Evolutionary conservation across 1,140 invertebrate species (phyloP).

Genomic region (Linepithema humile): DNA sequence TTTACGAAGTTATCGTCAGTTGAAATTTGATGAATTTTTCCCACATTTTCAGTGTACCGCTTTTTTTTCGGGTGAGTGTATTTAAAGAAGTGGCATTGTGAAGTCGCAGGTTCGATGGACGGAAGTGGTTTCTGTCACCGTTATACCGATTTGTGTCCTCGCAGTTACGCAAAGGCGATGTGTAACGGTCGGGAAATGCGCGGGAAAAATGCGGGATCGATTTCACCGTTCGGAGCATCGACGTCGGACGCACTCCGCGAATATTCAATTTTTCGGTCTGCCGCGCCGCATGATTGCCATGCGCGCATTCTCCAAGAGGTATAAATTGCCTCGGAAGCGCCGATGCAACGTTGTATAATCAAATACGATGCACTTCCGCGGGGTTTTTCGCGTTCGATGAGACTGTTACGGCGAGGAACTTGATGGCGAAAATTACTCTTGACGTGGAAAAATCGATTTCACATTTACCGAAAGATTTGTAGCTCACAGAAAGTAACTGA

Average conservation of each 20-base stretch:
- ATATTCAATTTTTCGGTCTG: constrained; percentile 61
- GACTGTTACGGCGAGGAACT: neutral
- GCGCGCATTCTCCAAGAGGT: constrained; percentile 9
- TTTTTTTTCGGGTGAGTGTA: no score
- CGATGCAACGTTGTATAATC: constrained; percentile 48
- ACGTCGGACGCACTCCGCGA: constrained; percentile 33
- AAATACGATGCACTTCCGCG: constrained; percentile 13
- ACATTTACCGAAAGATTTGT: neutral
- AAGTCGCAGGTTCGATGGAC: neutral
- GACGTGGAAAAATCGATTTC: neutral
- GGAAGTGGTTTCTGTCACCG: constrained; percentile 18
- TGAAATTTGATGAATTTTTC: no score
- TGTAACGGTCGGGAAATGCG: constrained; percentile 56
- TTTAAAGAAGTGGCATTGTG: neutral
- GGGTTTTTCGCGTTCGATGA: constrained; percentile 5
- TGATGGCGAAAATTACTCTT: neutral
- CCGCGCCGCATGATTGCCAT: constrained; percentile 50
- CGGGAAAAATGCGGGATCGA: constrained; percentile 8
- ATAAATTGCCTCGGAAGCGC: constrained; percentile 41
- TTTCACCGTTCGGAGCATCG: constrained; percentile 23
- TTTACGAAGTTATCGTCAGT: no score
- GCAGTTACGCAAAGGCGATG: neutral
- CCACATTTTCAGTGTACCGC: no score
- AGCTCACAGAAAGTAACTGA: neutral
- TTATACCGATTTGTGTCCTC: constrained; percentile 41